Percentiles rank a stretch among this genome's conserved stretches.
Conservation (phyloP, 2,888 invertebrate species). For the Lucinisca nassula region DNA sequence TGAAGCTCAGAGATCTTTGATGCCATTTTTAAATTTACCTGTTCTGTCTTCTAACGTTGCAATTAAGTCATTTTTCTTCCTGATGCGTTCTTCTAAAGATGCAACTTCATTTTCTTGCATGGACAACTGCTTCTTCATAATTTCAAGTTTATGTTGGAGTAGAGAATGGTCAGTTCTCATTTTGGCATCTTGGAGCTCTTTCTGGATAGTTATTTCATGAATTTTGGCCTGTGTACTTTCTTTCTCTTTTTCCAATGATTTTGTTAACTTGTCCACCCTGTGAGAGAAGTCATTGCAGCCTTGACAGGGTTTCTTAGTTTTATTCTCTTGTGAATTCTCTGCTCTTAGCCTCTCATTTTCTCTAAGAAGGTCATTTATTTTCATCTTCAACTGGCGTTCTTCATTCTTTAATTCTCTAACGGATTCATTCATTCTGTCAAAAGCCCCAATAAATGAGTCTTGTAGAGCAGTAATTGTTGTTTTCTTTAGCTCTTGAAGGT, state of each 20-base stretch:
- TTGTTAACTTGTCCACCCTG: neutral
- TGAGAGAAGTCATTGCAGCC: neutral
- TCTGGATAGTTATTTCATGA: neutral
- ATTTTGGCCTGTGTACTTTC: neutral
- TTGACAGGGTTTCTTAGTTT: neutral
- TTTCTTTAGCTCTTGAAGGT: neutral
- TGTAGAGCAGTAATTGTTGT: neutral
- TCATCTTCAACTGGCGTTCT: neutral
- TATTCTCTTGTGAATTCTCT: no score
- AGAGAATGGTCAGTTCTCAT: neutral
- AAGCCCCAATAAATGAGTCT: neutral
- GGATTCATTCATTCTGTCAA: neutral
- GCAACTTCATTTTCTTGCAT: no score
- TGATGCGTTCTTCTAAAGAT: no score
- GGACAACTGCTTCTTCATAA: neutral
- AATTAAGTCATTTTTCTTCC: no score
- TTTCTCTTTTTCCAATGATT: neutral
- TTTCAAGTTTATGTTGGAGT: neutral
- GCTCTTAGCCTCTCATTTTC: constrained; percentile 7
- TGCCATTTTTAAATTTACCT: no score
- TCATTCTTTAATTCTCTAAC: neutral
- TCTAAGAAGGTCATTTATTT: neutral
- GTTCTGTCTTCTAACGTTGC: no score
- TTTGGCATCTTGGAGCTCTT: neutral
- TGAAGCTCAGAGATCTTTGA: no score